Evolutionary conservation across 2,888 invertebrate species (phyloP).

Genomic region (Chamaedrilus cognettii): DNA sequence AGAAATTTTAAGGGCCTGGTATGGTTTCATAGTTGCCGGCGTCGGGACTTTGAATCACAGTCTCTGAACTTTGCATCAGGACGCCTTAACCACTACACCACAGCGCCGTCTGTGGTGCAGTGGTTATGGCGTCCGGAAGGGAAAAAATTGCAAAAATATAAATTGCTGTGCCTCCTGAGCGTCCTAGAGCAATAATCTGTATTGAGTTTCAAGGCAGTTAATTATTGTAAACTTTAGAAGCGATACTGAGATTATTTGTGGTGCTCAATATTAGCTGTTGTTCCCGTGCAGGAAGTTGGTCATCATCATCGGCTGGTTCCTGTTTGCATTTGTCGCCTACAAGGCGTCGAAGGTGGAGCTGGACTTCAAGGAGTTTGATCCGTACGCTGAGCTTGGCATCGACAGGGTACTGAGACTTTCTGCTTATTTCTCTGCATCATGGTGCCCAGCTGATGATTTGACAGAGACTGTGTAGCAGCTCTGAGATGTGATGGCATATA

Average conservation of each 20-base stretch:
- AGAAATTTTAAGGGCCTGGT: neutral
- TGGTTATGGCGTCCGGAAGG: too few relatives aligned
- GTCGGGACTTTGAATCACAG: too few relatives aligned
- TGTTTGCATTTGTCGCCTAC: slow-evolving; percentile 61
- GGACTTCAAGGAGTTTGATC: slow-evolving; percentile 99
- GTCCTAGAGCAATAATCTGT: too few relatives aligned
- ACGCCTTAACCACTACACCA: too few relatives aligned
- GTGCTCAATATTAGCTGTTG: too few relatives aligned
- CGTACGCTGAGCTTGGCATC: slow-evolving; percentile 91
- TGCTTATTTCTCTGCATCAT: slow-evolving; percentile 43
- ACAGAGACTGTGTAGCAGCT: neutral
- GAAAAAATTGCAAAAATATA: too few relatives aligned
- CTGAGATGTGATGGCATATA: neutral
- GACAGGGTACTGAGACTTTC: slow-evolving; percentile 78
- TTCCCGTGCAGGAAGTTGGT: slow-evolving; percentile 72
- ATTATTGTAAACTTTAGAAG: too few relatives aligned
- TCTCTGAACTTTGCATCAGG: too few relatives aligned
- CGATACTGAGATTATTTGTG: too few relatives aligned
- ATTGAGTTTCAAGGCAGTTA: too few relatives aligned
- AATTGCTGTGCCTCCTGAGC: too few relatives aligned
- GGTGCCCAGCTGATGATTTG: neutral
- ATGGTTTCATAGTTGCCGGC: slow-evolving; percentile 5
- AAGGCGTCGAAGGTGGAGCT: slow-evolving; percentile 88
- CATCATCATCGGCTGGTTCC: slow-evolving; percentile 60
- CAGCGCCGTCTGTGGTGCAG: too few relatives aligned